Base-by-base conservation (phyloP, 2,797 vertebrate species). In the Podarcis lilfordi region DNA sequence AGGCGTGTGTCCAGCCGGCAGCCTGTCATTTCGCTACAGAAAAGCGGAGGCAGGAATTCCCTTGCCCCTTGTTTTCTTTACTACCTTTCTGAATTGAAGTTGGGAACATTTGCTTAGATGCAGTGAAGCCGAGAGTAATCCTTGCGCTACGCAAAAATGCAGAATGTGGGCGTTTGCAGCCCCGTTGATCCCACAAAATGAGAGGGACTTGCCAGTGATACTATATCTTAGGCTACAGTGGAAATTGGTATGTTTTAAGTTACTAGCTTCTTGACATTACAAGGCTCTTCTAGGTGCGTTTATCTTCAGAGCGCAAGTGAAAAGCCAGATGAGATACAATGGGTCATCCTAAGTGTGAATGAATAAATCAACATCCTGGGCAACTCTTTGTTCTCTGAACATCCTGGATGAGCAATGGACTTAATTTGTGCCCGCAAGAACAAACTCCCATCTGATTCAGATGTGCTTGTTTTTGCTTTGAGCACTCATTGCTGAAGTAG, bases 1-100 rank as follows among this genome's bases (percentile, higher is more conserved):
- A 96, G 96, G 97, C 97, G 92, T 97, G 97, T 97, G 97, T 97
- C 97, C 97, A 96, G 97, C 96, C 94, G 93, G 93, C 96, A 97
- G 97, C 96, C 94, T 95, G 95, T 96, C 96, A 95, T 96, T 97
- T 96, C 95, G 93, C 94, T 95, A 78, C 92, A 96, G 96, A 95
- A 94, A 95, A 93, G 93, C 93, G 93, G 94, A 95, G 96, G 96
- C 90, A 92, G 95, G 90, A 75, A 91, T 45, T 92, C 91, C 91
- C 95, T 92, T 93, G 91, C 91, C 92, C 93, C 95, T 95, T 95
- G 88, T 91, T 91, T 85, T 80, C 71, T 85, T 89, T 76, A n/a
- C 84, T 82, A 61, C 93, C 89, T 92, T 75, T 89, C 93, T 92
- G 91, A 94, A 92, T 89, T 1, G 86, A 91, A 69, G 66, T 89